These are phyloP conservation scores for Cynopterus brachyotis DNA, from an alignment of 2,113 vertebrate species.

Conservation along the genomic window DNA sequence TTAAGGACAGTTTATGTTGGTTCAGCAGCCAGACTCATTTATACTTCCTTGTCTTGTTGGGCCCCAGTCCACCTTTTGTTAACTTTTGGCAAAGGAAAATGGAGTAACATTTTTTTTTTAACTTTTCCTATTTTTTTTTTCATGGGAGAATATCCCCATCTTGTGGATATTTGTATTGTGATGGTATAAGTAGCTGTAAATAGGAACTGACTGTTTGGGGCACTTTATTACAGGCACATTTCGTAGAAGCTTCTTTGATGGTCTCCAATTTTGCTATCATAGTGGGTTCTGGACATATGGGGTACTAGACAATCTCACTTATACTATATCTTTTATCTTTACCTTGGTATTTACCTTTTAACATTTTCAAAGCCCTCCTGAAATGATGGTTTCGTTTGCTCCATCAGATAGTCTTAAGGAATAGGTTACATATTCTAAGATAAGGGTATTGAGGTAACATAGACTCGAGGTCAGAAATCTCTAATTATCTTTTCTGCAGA, in stretches of 20 bases:
- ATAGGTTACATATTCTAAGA: neutral
- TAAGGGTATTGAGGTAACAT: neutral
- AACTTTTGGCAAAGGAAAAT: constrained; percentile 16
- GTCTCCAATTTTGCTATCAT: fast-evolving
- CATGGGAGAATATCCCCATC: constrained; percentile 30
- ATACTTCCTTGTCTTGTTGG: constrained; percentile 4
- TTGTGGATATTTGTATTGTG: constrained; percentile 39
- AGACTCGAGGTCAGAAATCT: neutral
- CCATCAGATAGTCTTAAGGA: neutral
- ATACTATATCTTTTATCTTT: neutral
- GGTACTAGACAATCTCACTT: fast-evolving
- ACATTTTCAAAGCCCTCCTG: neutral
- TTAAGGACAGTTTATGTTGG: neutral
- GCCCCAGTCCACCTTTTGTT: neutral
- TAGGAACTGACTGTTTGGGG: neutral
- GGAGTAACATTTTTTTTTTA: no score
- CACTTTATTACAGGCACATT: neutral
- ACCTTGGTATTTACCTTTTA: neutral
- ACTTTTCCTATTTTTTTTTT: neutral
- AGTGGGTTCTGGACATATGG: neutral
- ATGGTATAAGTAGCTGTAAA: neutral
- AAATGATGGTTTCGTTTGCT: constrained; percentile 8
- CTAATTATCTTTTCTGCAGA: neutral
- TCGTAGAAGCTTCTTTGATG: neutral
- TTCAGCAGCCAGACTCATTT: neutral